Conservation (phyloP, 2,797 vertebrate species). For the Phataginus tricuspis region DNA sequence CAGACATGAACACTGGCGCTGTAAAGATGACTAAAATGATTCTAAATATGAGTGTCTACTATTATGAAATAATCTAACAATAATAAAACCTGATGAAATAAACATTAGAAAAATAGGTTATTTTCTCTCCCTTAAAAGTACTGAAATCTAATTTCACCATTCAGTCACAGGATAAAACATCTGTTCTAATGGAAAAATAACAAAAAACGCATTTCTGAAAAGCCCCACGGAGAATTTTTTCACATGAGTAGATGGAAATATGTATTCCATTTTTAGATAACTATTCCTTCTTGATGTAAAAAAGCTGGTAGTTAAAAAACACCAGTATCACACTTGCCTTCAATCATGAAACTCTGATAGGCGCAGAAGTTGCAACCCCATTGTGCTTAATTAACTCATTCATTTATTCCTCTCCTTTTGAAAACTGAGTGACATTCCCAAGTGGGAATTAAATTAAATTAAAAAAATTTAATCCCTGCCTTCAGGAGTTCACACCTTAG, state of each 20-base stretch:
- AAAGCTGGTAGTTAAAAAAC: not conserved
- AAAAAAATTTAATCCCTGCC: not conserved
- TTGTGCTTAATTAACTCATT: not conserved
- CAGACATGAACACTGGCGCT: not conserved
- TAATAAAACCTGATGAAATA: constrained; percentile 57
- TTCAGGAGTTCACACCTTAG: not conserved
- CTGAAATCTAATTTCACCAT: constrained; percentile 48
- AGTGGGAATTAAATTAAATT: too few species aligned
- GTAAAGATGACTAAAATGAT: not conserved
- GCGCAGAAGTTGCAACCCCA: not conserved
- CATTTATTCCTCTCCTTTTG: not conserved
- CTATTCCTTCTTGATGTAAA: constrained; percentile 48
- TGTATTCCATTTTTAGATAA: constrained; percentile 66
- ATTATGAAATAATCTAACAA: constrained; percentile 15
- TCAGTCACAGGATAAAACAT: constrained; percentile 63
- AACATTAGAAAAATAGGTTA: constrained; percentile 37
- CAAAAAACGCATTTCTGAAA: constrained; percentile 54
- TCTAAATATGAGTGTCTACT: not conserved
- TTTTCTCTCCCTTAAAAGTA: constrained; percentile 60
- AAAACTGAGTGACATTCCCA: not conserved
- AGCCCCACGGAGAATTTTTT: constrained; percentile 35
- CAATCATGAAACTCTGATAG: not conserved
- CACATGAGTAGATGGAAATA: constrained; percentile 63
- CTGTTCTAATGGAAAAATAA: constrained; percentile 70
- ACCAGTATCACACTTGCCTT: not conserved